Evolutionary conservation across 2,797 vertebrate species (phyloP).

Genomic region (Pseudocheirus occidentalis): DNA sequence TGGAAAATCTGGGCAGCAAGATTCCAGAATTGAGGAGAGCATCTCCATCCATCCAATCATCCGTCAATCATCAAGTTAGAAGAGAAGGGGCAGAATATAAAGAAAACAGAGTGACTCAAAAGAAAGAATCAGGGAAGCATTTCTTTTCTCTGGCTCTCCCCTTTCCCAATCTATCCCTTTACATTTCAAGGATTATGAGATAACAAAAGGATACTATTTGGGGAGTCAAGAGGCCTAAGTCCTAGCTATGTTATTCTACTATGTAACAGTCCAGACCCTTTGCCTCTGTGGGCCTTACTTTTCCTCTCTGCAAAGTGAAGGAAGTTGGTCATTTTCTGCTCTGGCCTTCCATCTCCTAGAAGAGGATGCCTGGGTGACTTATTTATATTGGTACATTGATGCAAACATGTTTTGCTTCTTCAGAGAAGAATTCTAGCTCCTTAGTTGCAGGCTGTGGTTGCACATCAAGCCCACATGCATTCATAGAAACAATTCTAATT

Average conservation of each 20-base stretch:
- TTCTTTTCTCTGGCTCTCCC: slow-evolving; percentile 1
- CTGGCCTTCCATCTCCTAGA: not conserved
- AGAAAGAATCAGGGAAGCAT: not conserved
- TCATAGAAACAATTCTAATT: slow-evolving; percentile 79
- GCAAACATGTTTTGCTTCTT: slow-evolving; percentile 32
- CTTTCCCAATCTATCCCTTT: slow-evolving; percentile 8
- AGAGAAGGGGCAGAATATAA: slow-evolving; percentile 24
- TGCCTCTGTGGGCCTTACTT: not conserved
- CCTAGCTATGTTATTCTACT: slow-evolving; percentile 7
- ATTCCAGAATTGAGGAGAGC: not conserved
- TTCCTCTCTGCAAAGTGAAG: not conserved
- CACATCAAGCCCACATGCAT: slow-evolving; percentile 59
- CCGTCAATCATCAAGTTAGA: not conserved
- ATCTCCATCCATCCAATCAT: not conserved
- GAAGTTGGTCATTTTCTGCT: not conserved
- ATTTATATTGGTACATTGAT: slow-evolving; percentile 7
- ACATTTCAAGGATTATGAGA: slow-evolving; percentile 19
- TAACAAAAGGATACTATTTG: slow-evolving; percentile 1
- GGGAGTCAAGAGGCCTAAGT: not conserved
- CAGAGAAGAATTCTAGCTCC: slow-evolving; percentile 50
- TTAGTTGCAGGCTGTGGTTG: slow-evolving; percentile 47
- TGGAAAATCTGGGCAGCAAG: not conserved
- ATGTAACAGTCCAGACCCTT: slow-evolving; percentile 15
- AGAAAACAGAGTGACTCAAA: not conserved
- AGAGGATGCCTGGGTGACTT: not conserved